These are phyloP conservation scores for Enchytraeus crypticus DNA, from an alignment of 2,888 invertebrate species.

Conservation along the genomic window DNA sequence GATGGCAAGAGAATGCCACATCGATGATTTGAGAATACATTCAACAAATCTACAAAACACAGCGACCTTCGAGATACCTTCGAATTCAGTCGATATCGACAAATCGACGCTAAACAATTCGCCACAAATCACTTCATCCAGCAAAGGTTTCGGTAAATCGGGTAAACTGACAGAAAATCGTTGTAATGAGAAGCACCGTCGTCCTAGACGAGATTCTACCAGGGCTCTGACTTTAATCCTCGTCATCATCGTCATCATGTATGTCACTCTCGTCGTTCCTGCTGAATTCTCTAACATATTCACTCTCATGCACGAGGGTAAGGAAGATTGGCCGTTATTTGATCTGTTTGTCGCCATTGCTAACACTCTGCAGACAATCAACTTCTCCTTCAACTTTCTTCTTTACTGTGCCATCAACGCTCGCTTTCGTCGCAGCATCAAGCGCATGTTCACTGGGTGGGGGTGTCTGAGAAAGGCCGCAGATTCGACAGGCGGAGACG, in stretches of 20 bases:
- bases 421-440: slow-evolving; percentile 12
- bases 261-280: slow-evolving; percentile 39
- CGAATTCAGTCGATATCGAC: too few species aligned
- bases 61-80: too few species aligned
- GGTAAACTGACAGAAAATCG: background rate
- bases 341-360: slow-evolving; percentile 3
- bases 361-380: slow-evolving; percentile 14
- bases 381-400: slow-evolving; percentile 17
- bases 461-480: background rate
- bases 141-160: background rate
- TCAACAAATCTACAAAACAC: too few species aligned
- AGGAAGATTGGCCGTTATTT: background rate
- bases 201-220: background rate
- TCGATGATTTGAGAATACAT: too few species aligned
- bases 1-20: background rate
- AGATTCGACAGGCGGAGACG: too few species aligned
- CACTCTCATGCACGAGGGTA: background rate
- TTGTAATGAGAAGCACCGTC: too few species aligned
- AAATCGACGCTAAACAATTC: background rate
- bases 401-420: slow-evolving; percentile 18
- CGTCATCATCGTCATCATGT: slow-evolving; percentile 39
- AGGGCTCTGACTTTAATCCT: slow-evolving; percentile 31
- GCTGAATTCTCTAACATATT: slow-evolving; percentile 29
- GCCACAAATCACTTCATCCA: background rate
- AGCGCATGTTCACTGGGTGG: slow-evolving; percentile 3